Percentiles rank a stretch among this genome's conserved stretches.
Evolutionary conservation across 1,140 invertebrate genomes (phyloP).

Genomic region (Pseudoatta argentina): DNA sequence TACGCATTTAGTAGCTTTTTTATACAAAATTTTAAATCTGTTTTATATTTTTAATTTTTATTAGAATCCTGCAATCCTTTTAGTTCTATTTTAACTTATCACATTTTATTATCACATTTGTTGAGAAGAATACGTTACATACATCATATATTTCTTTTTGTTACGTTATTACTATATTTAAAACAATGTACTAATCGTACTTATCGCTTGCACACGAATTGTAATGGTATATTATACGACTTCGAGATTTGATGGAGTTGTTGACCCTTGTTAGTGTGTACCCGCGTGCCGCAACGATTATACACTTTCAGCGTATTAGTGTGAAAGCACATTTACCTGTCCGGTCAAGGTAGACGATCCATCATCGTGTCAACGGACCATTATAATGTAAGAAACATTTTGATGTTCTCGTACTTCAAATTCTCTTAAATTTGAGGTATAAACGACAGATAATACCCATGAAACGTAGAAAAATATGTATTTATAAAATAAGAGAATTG

Average conservation of each 20-base stretch:
- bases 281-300: slow-evolving; percentile 70
- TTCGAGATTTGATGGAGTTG: slow-evolving; percentile 75
- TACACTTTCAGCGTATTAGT: slow-evolving; percentile 72
- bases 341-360: slow-evolving; percentile 80
- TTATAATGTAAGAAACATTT: slow-evolving; percentile 71
- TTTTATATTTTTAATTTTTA: not conserved
- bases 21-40: not conserved
- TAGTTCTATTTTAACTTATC: not conserved
- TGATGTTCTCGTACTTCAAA: slow-evolving; percentile 53
- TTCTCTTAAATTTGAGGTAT: not conserved
- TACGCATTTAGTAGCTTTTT: not conserved
- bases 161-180: not conserved
- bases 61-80: not conserved
- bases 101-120: not conserved
- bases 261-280: slow-evolving; percentile 74
- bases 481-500: not conserved
- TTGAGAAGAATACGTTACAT: not conserved
- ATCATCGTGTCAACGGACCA: slow-evolving; percentile 84
- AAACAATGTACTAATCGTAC: too few species aligned
- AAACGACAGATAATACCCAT: slow-evolving; percentile 16
- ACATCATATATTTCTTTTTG: not conserved
- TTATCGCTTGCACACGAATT: slow-evolving; percentile 1
- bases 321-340: slow-evolving; percentile 76
- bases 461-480: slow-evolving; percentile 2
- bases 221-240: slow-evolving; percentile 54